A percentile compares a stretch with the other conserved stretches of the same genome.
These are phyloP conservation scores for Lophochroa leadbeateri DNA, from an alignment of 2,113 vertebrate genomes.

Conservation along the genomic window DNA sequence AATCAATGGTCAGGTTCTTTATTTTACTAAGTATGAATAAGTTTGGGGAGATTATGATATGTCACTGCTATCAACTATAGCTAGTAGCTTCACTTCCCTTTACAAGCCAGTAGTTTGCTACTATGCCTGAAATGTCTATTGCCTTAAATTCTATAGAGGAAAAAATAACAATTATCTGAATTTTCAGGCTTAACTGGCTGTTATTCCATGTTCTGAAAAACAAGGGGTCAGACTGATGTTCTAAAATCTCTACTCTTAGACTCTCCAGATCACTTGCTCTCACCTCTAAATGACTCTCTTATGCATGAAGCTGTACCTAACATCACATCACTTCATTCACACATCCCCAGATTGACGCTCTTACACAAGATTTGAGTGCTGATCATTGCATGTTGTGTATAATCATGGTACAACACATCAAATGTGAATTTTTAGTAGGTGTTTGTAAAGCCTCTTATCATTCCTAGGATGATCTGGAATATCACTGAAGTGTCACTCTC, in stretches of 20 bases:
- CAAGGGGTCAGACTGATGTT: rapidly evolving
- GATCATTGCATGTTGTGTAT: not conserved
- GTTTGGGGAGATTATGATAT: not conserved
- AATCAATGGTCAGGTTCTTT: not conserved
- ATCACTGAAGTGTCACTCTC: not conserved
- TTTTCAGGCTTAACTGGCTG: not conserved
- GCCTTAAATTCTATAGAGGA: not conserved
- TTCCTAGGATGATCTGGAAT: not conserved
- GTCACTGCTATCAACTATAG: rapidly evolving
- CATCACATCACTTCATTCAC: not conserved
- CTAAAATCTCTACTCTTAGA: not conserved
- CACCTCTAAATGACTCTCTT: not conserved
- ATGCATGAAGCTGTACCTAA: not conserved
- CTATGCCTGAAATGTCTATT: not conserved
- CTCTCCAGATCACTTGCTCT: not conserved
- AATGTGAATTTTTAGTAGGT: not conserved
- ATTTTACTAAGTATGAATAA: not conserved
- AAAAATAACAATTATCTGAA: not conserved
- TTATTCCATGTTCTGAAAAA: not conserved
- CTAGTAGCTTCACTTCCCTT: not conserved
- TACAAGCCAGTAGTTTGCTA: not conserved
- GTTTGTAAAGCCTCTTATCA: not conserved
- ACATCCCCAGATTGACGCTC: not conserved
- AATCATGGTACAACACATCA: not conserved
- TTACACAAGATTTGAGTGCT: not conserved